A percentile compares a stretch with the other conserved stretches of the same genome.
Evolutionary conservation across 64 coral and sea anemone species (phyloP).

Genomic region (Porites australiensis): DNA sequence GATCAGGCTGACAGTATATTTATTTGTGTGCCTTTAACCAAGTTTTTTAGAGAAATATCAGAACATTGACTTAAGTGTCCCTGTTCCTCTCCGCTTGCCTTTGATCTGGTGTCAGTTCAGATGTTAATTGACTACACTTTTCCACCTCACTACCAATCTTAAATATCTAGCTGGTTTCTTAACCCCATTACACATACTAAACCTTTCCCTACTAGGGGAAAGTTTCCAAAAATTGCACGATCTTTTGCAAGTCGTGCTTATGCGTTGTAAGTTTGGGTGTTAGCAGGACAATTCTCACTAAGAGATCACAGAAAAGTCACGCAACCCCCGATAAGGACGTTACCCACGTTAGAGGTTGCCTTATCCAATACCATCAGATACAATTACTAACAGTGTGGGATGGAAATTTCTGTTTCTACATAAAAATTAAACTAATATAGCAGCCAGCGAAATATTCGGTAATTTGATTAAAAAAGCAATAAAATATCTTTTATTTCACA

Average conservation of each 20-base stretch:
- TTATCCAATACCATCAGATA: not conserved
- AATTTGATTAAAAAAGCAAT: not conserved
- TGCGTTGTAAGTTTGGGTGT: slow-evolving; percentile 91
- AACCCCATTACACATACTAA: too few relatives aligned
- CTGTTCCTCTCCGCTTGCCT: too few relatives aligned
- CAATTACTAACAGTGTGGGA: slow-evolving; percentile 41
- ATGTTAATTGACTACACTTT: too few relatives aligned
- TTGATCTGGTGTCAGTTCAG: too few relatives aligned
- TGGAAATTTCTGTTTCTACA: not conserved
- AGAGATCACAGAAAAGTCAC: slow-evolving; percentile 89
- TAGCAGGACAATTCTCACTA: slow-evolving; percentile 94
- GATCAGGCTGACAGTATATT: too few relatives aligned
- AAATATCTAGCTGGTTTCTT: too few relatives aligned
- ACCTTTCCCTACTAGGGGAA: slow-evolving; percentile 66
- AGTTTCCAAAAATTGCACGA: slow-evolving; percentile 99
- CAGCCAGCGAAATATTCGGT: not conserved
- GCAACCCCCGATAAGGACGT: slow-evolving; percentile 99
- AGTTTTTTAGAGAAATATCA: too few relatives aligned
- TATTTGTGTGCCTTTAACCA: too few relatives aligned
- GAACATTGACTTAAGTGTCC: too few relatives aligned
- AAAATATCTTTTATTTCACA: not conserved
- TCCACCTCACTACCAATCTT: too few relatives aligned
- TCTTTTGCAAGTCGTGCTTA: slow-evolving; percentile 77
- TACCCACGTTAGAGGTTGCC: not conserved
- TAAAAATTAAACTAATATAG: not conserved